A percentile compares a stretch with the other conserved stretches of the same genome.
Evolutionary conservation across 2,113 vertebrate species (phyloP).

Genomic region (Misgurnus anguillicaudatus): DNA sequence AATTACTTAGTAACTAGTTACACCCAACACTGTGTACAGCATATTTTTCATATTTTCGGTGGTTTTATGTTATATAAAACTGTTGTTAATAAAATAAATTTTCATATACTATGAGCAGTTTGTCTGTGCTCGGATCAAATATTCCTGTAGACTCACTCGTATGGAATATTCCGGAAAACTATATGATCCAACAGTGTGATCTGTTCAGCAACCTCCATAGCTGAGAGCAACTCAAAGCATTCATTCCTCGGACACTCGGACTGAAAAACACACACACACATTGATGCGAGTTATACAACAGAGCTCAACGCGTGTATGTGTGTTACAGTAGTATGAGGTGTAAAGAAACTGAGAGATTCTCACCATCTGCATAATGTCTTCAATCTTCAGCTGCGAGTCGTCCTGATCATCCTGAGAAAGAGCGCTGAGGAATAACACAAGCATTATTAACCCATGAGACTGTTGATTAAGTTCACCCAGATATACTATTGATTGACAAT

Average conservation of each 20-base stretch:
- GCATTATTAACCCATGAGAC: not conserved
- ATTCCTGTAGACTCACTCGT: constrained; percentile 82
- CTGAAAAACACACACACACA: constrained; percentile 64
- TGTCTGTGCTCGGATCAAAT: no score
- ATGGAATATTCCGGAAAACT: constrained; percentile 95
- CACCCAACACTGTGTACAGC: no score
- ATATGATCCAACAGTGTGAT: constrained; percentile 95
- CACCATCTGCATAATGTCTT: constrained; percentile 89
- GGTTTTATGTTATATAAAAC: no score
- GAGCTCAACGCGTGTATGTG: no score
- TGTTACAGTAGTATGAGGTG: no score
- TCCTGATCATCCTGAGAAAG: constrained; percentile 95
- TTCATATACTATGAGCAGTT: no score
- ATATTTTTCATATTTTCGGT: no score
- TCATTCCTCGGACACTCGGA: constrained; percentile 84
- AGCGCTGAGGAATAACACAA: constrained; percentile 70
- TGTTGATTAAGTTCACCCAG: not conserved
- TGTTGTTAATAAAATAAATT: no score
- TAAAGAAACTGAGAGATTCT: constrained; percentile 58
- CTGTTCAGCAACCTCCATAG: constrained; percentile 97
- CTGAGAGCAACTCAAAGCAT: constrained; percentile 91
- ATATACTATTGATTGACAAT: not conserved
- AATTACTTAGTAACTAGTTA: no score
- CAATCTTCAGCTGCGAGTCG: constrained; percentile 87
- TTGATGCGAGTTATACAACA: not conserved